phyloP scores from a whole-genome alignment of 2,888 invertebrate genomes.

The Drosophila silvestris region DNA sequence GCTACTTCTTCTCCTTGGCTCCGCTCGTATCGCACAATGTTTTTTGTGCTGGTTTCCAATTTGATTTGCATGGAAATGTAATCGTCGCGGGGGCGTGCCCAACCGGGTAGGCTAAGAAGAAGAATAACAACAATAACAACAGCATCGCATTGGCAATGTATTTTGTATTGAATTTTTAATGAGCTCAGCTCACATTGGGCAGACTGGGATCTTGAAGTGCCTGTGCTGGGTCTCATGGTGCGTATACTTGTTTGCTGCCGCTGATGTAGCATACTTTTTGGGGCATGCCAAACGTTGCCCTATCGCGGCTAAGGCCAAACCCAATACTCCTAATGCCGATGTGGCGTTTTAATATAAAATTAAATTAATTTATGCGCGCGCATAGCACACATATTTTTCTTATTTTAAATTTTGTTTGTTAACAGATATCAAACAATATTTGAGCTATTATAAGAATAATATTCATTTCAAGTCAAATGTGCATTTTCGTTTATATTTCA shows the following conservation, averaged over 20 bases:
- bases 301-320: constrained; percentile 6
- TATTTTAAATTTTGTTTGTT: constrained; percentile 8
- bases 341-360: constrained; percentile 16
- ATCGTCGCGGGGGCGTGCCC: constrained; percentile 50
- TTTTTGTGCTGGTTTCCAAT: constrained; percentile 63
- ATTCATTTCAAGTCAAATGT: neutral
- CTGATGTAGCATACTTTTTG: constrained; percentile 39
- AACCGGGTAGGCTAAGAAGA: constrained; percentile 7
- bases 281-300: constrained; percentile 17
- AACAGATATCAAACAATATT: constrained; percentile 24
- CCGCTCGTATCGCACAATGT: constrained; percentile 21
- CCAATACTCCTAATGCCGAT: constrained; percentile 2
- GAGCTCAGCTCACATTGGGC: constrained; percentile 46
- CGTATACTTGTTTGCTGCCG: constrained; percentile 43
- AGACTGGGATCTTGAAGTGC: constrained; percentile 33
- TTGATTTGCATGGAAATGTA: constrained; percentile 81
- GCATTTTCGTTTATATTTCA: neutral
- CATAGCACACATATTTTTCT: neutral
- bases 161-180: constrained; percentile 80
- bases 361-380: constrained; percentile 18
- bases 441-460: neutral
- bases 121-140: constrained; percentile 21
- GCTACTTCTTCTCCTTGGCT: neutral
- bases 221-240: constrained; percentile 9
- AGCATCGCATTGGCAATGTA: constrained; percentile 58